phyloP scores from a whole-genome alignment of 1,140 invertebrate genomes.

The Drosophila teissieri region DNA sequence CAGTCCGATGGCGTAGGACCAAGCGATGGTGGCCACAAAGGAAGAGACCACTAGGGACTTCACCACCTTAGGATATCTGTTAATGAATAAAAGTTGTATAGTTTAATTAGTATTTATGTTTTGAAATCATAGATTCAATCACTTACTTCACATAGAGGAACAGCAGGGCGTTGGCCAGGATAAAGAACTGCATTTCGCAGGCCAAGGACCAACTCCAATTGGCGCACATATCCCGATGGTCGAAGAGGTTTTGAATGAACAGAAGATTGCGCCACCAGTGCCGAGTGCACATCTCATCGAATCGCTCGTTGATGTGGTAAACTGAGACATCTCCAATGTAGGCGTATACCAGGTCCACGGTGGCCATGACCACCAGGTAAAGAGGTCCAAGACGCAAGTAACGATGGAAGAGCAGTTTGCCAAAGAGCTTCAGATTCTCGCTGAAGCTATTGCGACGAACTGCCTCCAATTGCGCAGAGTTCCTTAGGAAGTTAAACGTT shows the following conservation, averaged over 20 bases:
- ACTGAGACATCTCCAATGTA: slow-evolving; percentile 85
- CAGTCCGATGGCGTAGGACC: slow-evolving; percentile 69
- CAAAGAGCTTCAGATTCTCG: slow-evolving; percentile 72
- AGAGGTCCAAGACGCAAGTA: slow-evolving; percentile 85
- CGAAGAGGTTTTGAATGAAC: slow-evolving; percentile 88
- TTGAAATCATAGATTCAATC: neutral
- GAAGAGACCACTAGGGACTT: slow-evolving; percentile 52
- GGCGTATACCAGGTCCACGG: slow-evolving; percentile 85
- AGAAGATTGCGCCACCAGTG: slow-evolving; percentile 89
- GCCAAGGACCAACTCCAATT: slow-evolving; percentile 93
- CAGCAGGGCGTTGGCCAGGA: slow-evolving; percentile 86
- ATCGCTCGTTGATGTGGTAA: slow-evolving; percentile 85
- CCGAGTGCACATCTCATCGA: slow-evolving; percentile 85
- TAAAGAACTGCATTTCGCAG: slow-evolving; percentile 92
- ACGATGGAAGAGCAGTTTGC: slow-evolving; percentile 77
- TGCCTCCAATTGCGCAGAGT: slow-evolving; percentile 59
- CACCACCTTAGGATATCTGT: slow-evolving; percentile 66
- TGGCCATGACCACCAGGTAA: slow-evolving; percentile 86
- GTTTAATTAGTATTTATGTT: neutral
- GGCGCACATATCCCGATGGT: slow-evolving; percentile 88
- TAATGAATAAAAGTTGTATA: neutral
- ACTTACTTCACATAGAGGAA: slow-evolving; percentile 86
- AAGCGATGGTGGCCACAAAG: slow-evolving; percentile 57
- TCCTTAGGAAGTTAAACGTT: slow-evolving; percentile 79
- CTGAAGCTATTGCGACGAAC: slow-evolving; percentile 65